Conservation (phyloP, 2,113 vertebrate genomes). For the Garra rufa region DNA sequence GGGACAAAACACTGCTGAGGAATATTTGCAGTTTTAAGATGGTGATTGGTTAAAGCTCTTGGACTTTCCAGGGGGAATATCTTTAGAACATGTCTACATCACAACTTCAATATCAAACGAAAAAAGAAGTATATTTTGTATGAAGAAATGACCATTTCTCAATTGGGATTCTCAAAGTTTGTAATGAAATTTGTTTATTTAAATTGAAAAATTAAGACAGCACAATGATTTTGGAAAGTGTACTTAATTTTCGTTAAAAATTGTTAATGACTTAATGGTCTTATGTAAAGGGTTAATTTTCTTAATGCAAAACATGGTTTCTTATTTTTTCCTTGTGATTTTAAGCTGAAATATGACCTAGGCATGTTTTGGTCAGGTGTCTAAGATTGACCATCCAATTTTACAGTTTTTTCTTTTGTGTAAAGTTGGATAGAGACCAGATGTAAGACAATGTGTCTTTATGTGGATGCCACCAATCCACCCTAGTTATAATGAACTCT, state of each 20-base stretch:
- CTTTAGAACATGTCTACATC: background rate
- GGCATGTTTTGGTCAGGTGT: background rate
- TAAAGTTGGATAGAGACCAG: background rate
- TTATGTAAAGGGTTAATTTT: background rate
- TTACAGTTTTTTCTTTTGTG: background rate
- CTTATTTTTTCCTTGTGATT: background rate
- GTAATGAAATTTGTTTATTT: background rate
- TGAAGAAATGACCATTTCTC: background rate
- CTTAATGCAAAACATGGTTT: background rate
- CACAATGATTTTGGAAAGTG: background rate
- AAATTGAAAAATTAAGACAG: background rate
- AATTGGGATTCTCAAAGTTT: background rate
- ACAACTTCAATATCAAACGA: background rate
- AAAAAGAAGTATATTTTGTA: background rate
- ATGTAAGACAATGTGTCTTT: background rate
- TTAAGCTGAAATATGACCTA: background rate
- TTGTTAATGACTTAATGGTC: background rate
- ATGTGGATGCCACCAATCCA: constrained; percentile 42
- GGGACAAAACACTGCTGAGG: background rate
- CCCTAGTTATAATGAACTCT: constrained; percentile 69
- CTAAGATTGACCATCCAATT: background rate
- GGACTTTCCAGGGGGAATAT: background rate
- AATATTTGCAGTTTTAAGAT: constrained; percentile 36
- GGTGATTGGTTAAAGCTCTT: constrained; percentile 34
- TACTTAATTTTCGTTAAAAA: background rate